Conservation (phyloP, 2,113 vertebrate genomes). For the Pachypanchax playfairii region DNA sequence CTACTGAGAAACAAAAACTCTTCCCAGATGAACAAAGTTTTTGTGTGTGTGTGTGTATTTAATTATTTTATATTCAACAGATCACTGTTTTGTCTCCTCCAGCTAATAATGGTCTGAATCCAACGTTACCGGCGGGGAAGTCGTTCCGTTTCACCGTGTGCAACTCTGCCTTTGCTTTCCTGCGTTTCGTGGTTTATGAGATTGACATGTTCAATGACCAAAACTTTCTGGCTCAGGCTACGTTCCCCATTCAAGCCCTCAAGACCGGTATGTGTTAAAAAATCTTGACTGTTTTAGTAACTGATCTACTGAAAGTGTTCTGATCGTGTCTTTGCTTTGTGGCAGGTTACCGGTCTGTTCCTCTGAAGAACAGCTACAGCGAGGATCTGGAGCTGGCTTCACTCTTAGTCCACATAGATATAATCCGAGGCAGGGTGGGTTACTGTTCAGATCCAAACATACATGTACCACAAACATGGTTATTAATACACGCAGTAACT, state of each 20-base stretch:
- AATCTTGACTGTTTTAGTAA: background rate
- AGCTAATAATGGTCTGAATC: conserved; percentile 98
- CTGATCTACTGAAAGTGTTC: too few relatives aligned
- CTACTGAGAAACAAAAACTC: too few relatives aligned
- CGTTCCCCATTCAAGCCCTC: conserved; percentile 90
- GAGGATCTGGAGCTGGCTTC: conserved; percentile 96
- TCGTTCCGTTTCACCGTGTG: conserved; percentile 88
- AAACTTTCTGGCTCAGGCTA: conserved; percentile 98
- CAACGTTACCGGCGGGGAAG: conserved; percentile 90
- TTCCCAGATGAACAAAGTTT: too few relatives aligned
- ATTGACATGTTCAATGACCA: conserved; percentile 99
- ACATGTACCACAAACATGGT: too few relatives aligned
- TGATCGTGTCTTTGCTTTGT: background rate
- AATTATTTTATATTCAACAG: too few relatives aligned
- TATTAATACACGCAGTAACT: too few relatives aligned
- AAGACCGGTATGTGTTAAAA: conserved; percentile 84
- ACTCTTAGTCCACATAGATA: conserved; percentile 89
- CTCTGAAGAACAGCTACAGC: conserved; percentile 96
- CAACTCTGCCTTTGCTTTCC: conserved; percentile 93
- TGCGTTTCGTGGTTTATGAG: conserved; percentile 97
- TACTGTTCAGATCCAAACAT: background rate
- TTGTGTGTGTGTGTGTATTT: too few relatives aligned
- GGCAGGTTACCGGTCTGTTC: conserved; percentile 92
- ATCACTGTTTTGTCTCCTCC: background rate
- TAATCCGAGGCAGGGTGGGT: conserved; percentile 86